phyloP scores from a whole-genome alignment of 2,888 invertebrate species.

The Orgyia antiqua region DNA sequence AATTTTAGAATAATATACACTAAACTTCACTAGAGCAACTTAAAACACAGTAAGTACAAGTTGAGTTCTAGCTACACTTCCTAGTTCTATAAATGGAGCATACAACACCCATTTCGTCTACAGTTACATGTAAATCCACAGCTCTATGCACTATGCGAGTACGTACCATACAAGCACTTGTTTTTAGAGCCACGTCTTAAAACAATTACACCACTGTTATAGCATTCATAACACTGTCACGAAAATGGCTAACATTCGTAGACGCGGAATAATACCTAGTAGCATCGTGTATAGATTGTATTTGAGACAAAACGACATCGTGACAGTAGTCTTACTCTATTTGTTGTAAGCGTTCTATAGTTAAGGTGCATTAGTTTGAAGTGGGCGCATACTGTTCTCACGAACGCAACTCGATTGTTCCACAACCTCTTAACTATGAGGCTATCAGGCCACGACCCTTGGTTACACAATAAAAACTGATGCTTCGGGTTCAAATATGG shows the following conservation, averaged over 20 bases:
- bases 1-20: no score
- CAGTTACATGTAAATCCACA: conserved; percentile 12
- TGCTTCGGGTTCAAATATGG: conserved; percentile 34
- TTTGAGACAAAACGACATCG: conserved; percentile 25
- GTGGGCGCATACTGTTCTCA: conserved; percentile 55
- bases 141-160: conserved; percentile 12
- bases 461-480: conserved; percentile 46
- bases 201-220: conserved; percentile 10
- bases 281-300: conserved; percentile 13
- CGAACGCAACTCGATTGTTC: conserved; percentile 64
- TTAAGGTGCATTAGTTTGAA: conserved; percentile 39
- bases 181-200: conserved; percentile 11
- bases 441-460: conserved; percentile 65
- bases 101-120: conserved; percentile 23
- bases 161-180: no score
- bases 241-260: conserved; percentile 7
- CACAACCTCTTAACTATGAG: conserved; percentile 63
- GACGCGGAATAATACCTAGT: conserved; percentile 1
- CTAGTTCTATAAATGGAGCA: conserved; percentile 28
- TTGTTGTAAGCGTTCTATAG: conserved; percentile 27
- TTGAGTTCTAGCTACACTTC: conserved; percentile 20
- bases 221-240: conserved; percentile 11
- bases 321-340: conserved; percentile 30
- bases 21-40: no score
- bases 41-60: no score